Evolutionary conservation across 2,888 invertebrate species (phyloP), one percentile per base, ranked within the genome.

Genomic region (Liopterus haemorrhoidalis): DNA sequence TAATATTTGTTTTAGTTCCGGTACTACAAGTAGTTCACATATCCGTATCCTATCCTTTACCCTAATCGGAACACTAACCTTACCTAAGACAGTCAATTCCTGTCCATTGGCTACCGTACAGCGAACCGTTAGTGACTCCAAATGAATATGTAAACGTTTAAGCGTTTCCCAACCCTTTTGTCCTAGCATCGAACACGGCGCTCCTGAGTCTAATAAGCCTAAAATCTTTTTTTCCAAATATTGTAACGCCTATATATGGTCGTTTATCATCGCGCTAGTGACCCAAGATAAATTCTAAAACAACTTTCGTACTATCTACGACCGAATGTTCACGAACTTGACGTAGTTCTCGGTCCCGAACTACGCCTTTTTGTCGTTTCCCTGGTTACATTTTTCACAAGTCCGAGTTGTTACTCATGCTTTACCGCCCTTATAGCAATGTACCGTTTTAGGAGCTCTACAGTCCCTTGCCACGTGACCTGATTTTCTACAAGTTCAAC

Each of bases 81-180:
- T 3, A 8, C 28, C 28, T 11, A 27, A 12, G 14, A 11, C 4
- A 14, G 28, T 8, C 4, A 11, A 27, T 12, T 14, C 11, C 28
- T 27, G 28, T 5, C 28, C 28, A 8, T 27, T 27, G 14, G 28
- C 28, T 3, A 27, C 28, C 4, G 28, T 27, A 27, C 28, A 27
- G 14, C 4, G 14, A 3, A 8, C 11, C 4, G 8, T 14, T 11
- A 14, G 14, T 5, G 4, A 12, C 14, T 8, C 3, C 4, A 27
- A 27, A 11, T 5, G 8, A 3, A 27, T 11, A 11, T 8, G 4
- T 8, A 3, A 27, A 14, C 8, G 11, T 3, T 8, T 3, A 3
- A 27, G 28, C 14, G 11, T 27, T 14, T 27, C 28, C 28, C 4
- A 27, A 8, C 28, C 28, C 4, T 11, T 5, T 27, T 27, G n/a